Base-by-base conservation (phyloP, 2,113 vertebrate species). In the Serinus canaria region DNA sequence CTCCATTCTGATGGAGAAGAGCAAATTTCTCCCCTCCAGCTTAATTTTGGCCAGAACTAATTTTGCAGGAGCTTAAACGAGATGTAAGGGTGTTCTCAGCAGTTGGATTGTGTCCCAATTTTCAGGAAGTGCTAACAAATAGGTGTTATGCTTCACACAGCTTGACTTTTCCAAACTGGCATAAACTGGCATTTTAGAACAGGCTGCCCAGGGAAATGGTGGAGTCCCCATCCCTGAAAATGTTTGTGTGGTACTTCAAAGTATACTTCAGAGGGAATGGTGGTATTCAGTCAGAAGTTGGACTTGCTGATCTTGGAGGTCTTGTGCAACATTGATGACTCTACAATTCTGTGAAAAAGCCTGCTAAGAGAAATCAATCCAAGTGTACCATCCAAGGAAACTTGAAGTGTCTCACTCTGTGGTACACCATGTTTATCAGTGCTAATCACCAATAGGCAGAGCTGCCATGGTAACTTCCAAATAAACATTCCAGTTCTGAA, bases 41-140 rank as follows among this genome's bases (percentile, higher is more conserved):
- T 27, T 66, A 17, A 41, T 62, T 88, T 91, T 55, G 2, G 9
- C n/a, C 3, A 1, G 46, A 52, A 92, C 73, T 58, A 62, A 46
- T 66, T 92, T 72, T 77, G 7, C 15, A 19, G 27, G 25, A 33
- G 6, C 15, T 87, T 75, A 84, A 41, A 39, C 23, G 15, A 44
- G 37, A 74, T 82, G 63, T 62, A 41, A 52, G 7, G 12, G 7
- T 35, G 10, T 87, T 83, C 23, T 39, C 20, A 18, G 31, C 53
- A 30, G 19, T 70, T 43, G 6, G 35, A 59, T 53, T 44, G 7
- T 7, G 2, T 55, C 33, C 15, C 5, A 3, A 0, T 58, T 76
- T 87, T 66, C 74, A 89, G 28, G 13, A 84, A 43, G 8, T 37
- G 12, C 37, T 67, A 69, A 85, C 7, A 82, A 72, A 68, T 10